Percentiles rank a stretch among this genome's conserved stretches.
Evolutionary conservation across 2,113 vertebrate genomes (phyloP).

Genomic region (Chitala chitala): DNA sequence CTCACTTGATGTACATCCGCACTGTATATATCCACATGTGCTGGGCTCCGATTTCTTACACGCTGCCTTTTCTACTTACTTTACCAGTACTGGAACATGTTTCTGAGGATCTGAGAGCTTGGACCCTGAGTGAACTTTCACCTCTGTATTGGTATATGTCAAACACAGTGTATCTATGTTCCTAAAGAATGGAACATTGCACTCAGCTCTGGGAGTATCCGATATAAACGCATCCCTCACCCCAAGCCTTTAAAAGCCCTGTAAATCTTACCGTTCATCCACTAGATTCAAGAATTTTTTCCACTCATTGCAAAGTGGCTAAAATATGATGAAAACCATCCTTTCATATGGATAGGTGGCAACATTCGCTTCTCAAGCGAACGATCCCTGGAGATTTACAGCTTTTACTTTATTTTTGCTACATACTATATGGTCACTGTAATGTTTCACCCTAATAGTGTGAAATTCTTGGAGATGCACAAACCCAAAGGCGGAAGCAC

Average conservation of each 20-base stretch:
- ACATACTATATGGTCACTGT: not conserved
- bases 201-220: not conserved
- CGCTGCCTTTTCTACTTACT: not conserved
- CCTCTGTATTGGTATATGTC: not conserved
- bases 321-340: constrained; percentile 2
- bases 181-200: not conserved
- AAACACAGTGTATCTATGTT: not conserved
- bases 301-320: not conserved
- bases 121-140: not conserved
- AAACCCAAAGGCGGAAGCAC: too few species aligned
- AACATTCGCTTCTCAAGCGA: not conserved
- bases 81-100: not conserved
- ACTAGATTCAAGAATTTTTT: not conserved
- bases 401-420: not conserved
- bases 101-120: not conserved
- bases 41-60: constrained; percentile 1
- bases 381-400: not conserved
- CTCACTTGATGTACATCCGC: too few species aligned
- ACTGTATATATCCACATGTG: too few species aligned
- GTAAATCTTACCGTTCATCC: not conserved
- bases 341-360: not conserved
- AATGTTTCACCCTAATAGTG: not conserved
- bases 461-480: too few species aligned
- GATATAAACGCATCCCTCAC: not conserved
- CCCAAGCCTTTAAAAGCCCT: not conserved